A percentile compares a stretch with the other conserved stretches of the same genome.
Evolutionary conservation across 1,140 invertebrate genomes (phyloP).

Genomic region (Drosophila punjabiensis): DNA sequence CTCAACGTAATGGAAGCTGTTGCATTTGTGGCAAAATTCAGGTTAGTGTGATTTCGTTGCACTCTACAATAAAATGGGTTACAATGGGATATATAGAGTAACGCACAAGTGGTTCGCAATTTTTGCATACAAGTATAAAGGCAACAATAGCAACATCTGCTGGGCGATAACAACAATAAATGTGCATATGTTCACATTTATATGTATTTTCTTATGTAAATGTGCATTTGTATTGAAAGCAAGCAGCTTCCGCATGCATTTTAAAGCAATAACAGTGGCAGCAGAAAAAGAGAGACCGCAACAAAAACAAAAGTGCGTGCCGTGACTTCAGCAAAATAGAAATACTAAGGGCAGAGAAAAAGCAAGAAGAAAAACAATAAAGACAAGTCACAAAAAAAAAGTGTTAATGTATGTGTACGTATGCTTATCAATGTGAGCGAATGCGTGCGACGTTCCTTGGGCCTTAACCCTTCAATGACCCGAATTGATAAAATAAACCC

Average conservation of each 20-base stretch:
- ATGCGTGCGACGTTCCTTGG: conserved; percentile 13
- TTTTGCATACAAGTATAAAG: conserved; percentile 26
- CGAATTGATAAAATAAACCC: conserved; percentile 16
- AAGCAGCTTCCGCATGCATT: conserved; percentile 75
- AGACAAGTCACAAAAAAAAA: conserved; percentile 34
- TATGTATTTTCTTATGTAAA: conserved; percentile 18
- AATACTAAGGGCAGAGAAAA: conserved; percentile 28
- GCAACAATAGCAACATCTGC: conserved; percentile 69
- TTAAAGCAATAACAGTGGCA: conserved; percentile 50
- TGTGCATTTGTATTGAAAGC: conserved; percentile 53
- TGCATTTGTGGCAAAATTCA: conserved; percentile 77
- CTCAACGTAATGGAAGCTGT: conserved; percentile 67
- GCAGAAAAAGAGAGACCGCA: conserved; percentile 13
- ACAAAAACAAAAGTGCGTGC: conserved; percentile 19
- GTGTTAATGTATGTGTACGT: background rate
- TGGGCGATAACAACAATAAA: conserved; percentile 61
- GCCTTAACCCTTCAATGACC: conserved; percentile 38
- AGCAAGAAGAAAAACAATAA: background rate
- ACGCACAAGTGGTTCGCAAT: conserved; percentile 66
- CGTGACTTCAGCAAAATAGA: conserved; percentile 53
- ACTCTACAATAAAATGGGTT: conserved; percentile 68
- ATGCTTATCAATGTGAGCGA: conserved; percentile 12
- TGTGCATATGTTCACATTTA: conserved; percentile 17
- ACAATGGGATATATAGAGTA: conserved; percentile 46
- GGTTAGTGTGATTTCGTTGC: conserved; percentile 80